Percentiles rank a stretch among this genome's conserved stretches.
Conservation (phyloP, 2,888 invertebrate genomes). For the Philhelius pedissequus region DNA sequence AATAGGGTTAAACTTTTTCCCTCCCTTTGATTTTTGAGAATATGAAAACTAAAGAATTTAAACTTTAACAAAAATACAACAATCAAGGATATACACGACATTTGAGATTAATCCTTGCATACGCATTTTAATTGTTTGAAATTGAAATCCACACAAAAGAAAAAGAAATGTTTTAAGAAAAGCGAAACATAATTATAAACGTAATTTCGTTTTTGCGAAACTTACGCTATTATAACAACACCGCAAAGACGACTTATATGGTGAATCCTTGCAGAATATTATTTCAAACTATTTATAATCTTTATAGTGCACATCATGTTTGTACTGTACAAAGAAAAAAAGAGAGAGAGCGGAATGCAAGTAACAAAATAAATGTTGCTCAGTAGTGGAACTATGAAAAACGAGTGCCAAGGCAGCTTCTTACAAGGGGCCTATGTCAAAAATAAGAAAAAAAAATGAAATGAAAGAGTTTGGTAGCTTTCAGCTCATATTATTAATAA, state of each 20-base stretch:
- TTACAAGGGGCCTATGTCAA: too few relatives aligned
- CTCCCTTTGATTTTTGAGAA: background rate
- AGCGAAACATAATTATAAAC: conserved; percentile 12
- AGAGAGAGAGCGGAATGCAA: background rate
- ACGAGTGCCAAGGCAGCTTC: background rate
- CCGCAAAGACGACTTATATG: background rate
- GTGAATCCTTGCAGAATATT: background rate
- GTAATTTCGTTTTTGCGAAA: conserved; percentile 11
- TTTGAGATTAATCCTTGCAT: background rate
- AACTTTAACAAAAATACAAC: background rate
- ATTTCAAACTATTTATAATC: background rate
- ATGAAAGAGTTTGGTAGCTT: too few relatives aligned
- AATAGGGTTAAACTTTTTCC: background rate
- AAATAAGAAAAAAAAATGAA: too few relatives aligned
- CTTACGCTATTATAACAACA: background rate
- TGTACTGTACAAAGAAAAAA: too few relatives aligned
- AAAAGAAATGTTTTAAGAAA: background rate
- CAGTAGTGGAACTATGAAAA: background rate
- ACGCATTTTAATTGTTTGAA: conserved; percentile 12
- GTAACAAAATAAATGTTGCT: background rate
- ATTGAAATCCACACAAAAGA: background rate
- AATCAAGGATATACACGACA: background rate
- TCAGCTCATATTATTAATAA: too few relatives aligned
- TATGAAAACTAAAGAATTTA: background rate
- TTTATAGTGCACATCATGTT: background rate